These are phyloP conservation scores for Silurus glanis DNA, from an alignment of 2,113 vertebrate genomes.

Conservation along the genomic window DNA sequence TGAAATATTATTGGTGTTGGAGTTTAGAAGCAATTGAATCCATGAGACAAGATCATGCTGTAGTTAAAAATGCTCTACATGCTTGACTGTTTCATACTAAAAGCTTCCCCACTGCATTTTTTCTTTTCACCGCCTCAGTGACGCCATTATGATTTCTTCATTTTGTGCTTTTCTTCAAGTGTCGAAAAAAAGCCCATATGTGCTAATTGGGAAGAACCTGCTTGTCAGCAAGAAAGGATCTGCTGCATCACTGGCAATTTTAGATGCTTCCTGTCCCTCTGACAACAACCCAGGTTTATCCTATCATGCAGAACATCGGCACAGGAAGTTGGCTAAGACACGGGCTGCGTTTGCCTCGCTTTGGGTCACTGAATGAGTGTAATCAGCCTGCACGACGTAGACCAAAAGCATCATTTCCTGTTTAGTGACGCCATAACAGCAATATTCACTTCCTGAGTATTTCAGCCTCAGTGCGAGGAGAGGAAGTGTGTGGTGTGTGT, in stretches of 20 bases:
- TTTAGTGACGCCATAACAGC: conserved; percentile 27
- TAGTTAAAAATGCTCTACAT: not conserved
- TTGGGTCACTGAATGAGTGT: conserved; percentile 31
- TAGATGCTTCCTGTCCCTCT: conserved; percentile 24
- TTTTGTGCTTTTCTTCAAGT: conserved; percentile 12
- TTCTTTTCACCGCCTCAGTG: not conserved
- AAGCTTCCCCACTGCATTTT: not conserved
- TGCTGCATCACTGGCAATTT: conserved; percentile 27
- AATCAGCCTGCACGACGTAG: conserved; percentile 24
- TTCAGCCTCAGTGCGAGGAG: not conserved
- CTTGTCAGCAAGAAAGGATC: conserved; percentile 21
- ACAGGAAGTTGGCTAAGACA: conserved; percentile 47
- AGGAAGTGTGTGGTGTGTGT: not conserved
- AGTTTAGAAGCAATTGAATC: not conserved
- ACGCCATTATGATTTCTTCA: not conserved
- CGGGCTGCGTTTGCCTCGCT: conserved; percentile 9
- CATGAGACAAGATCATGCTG: not conserved
- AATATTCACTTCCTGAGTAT: conserved; percentile 25
- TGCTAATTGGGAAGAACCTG: conserved; percentile 20
- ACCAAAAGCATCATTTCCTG: conserved; percentile 36
- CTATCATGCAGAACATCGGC: conserved; percentile 25
- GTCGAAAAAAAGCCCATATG: conserved; percentile 13
- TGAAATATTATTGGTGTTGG: not conserved
- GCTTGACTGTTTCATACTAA: not conserved
- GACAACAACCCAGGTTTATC: conserved; percentile 6